Evolutionary conservation across 2,797 vertebrate species (phyloP), one percentile per base, ranked within the genome.

Genomic region (Rhabdophis nuchalis): DNA sequence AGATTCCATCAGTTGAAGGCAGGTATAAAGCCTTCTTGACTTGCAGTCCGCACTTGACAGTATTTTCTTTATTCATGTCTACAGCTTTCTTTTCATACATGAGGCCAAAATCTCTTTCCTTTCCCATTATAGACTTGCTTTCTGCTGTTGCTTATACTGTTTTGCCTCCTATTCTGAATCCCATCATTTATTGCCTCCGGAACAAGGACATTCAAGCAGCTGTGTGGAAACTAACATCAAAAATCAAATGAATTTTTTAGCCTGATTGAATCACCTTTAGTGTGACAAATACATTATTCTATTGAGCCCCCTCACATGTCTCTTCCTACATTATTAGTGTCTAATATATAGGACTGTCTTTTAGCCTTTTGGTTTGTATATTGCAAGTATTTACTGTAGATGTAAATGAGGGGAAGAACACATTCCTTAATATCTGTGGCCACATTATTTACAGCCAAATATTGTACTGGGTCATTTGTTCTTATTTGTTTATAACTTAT

Each of bases 31-130:
- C 94, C 32, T 96, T 96, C 72, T 96, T 96, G 20, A 97, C 96
- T 1, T 97, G 96, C 90, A 94, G 87, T 12, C 95, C 95, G 3
- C 96, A 96, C 58, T 92, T 97, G 1, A 86, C 72, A 58, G 93
- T 96, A 20, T 95, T 97, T 41, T 60, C 57, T 3, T 85, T 96
- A 23, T 97, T 93, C 87, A 95, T 96, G 9, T 93, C 93, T 27
- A 95, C 93, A 0, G 93, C 91, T 56, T 92, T 96, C 54, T 94
- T 94, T 88, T 94, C 94, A 36, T 96, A 96, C 77, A 77, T 96
- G 56, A 95, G 86, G 1, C 94, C 95, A 41, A 93, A 89, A 0
- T 58, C 58, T 0, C 89, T 95, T 18, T 92, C 86, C 23, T 94
- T 93, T 9, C 13, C 92, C 14, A 46, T 56, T 13, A 72, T 94